Conservation (phyloP, 1,140 invertebrate species). For the Apolygus lucorum region DNA sequence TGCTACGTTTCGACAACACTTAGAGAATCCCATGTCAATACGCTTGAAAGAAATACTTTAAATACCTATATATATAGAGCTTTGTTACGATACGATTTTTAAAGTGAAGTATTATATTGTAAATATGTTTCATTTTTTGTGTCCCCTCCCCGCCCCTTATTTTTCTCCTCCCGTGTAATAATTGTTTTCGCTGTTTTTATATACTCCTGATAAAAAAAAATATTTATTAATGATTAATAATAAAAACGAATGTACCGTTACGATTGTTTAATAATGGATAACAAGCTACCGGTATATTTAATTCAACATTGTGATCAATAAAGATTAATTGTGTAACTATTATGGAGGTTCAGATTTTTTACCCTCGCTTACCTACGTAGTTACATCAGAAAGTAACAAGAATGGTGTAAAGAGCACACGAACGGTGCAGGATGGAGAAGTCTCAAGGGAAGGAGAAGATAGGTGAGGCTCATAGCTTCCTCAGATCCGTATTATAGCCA, state of each 20-base stretch:
- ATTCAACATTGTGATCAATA: conserved; percentile 31
- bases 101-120: conserved; percentile 30
- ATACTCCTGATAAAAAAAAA: conserved; percentile 27
- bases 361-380: too few relatives aligned
- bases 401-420: too few relatives aligned
- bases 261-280: conserved; percentile 8
- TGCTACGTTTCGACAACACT: conserved; percentile 11
- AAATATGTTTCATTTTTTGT: conserved; percentile 28
- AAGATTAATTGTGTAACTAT: conserved; percentile 29
- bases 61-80: conserved; percentile 28
- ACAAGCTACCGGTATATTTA: conserved; percentile 24
- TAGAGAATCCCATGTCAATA: conserved; percentile 18
- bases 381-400: too few relatives aligned
- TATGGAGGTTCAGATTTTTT: too few relatives aligned
- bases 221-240: conserved; percentile 30
- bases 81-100: conserved; percentile 24
- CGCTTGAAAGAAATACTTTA: conserved; percentile 22
- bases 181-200: conserved; percentile 24
- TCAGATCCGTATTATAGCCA: too few relatives aligned
- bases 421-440: too few relatives aligned
- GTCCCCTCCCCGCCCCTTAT: conserved; percentile 18
- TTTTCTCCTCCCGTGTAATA: conserved; percentile 20
- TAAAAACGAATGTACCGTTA: conserved; percentile 19
- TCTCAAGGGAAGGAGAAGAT: too few relatives aligned
- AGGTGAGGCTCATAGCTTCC: too few relatives aligned